Percentiles rank a stretch among this genome's conserved stretches.
These are phyloP conservation scores for Crioceris asparagi DNA, from an alignment of 2,888 invertebrate species.

Conservation along the genomic window DNA sequence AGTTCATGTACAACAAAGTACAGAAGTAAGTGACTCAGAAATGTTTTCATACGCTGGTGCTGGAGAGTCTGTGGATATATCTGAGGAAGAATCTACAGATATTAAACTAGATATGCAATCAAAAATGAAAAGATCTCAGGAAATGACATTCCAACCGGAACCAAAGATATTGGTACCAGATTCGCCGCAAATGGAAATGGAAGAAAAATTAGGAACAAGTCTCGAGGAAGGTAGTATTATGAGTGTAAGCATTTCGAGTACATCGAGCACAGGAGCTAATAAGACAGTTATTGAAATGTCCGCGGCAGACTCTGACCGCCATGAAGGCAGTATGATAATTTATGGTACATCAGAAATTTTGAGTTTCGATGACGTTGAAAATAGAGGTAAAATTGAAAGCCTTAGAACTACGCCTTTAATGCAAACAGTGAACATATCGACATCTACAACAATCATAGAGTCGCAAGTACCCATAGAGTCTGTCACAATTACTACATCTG, in stretches of 20 bases:
- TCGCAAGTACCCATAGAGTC: conserved; percentile 34
- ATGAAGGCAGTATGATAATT: conserved; percentile 37
- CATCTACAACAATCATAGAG: conserved; percentile 30
- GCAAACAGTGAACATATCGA: conserved; percentile 34
- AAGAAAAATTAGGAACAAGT: conserved; percentile 45
- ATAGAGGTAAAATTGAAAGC: conserved; percentile 29
- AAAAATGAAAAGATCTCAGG: conserved; percentile 78
- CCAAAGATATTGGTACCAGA: conserved; percentile 38
- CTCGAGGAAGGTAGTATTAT: conserved; percentile 48
- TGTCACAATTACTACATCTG: conserved; percentile 43
- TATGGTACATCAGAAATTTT: conserved; percentile 39
- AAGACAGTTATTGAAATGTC: conserved; percentile 40
- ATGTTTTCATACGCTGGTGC: conserved; percentile 20
- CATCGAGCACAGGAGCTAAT: conserved; percentile 40
- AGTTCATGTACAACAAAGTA: conserved; percentile 25
- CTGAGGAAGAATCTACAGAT: conserved; percentile 44
- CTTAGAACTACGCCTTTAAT: conserved; percentile 23
- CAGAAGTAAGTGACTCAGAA: conserved; percentile 31
- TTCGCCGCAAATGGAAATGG: conserved; percentile 41
- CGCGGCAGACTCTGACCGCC: conserved; percentile 36
- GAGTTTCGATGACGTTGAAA: conserved; percentile 35
- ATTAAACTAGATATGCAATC: conserved; percentile 45
- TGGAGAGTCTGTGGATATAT: conserved; percentile 45
- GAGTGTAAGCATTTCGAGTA: conserved; percentile 48
- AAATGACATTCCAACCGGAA: conserved; percentile 77